Evolutionary conservation across 2,113 vertebrate species (phyloP).

Genomic region (Rhagologus leucostigma): DNA sequence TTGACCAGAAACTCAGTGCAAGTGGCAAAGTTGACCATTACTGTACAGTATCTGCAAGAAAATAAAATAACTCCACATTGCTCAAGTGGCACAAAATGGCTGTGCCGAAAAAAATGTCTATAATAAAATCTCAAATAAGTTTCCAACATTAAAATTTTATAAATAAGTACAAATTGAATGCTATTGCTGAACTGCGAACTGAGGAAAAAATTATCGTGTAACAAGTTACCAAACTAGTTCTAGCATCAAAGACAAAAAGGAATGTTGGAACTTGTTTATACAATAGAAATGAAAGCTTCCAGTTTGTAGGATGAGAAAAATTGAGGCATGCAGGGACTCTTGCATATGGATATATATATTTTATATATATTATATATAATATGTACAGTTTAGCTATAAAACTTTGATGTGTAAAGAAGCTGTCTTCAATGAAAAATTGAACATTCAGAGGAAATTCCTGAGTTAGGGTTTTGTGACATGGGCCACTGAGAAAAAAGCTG

Average conservation of each 20-base stretch:
- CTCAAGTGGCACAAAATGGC: conserved; percentile 67
- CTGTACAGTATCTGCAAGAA: conserved; percentile 78
- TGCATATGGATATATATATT: conserved; percentile 94
- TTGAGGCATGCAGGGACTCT: conserved; percentile 87
- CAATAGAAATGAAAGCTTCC: conserved; percentile 83
- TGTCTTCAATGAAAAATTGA: conserved; percentile 91
- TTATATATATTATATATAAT: conserved; percentile 83
- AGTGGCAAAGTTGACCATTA: conserved; percentile 81
- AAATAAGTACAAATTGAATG: conserved; percentile 84
- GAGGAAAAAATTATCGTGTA: conserved; percentile 65
- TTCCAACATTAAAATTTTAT: conserved; percentile 78
- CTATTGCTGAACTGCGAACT: conserved; percentile 85
- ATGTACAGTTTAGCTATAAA: conserved; percentile 91
- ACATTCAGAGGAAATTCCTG: conserved; percentile 99
- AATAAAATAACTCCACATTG: conserved; percentile 78
- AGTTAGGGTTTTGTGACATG: conserved; percentile 97
- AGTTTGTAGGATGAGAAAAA: conserved; percentile 88
- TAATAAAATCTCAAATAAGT: conserved; percentile 77
- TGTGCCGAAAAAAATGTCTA: conserved; percentile 65
- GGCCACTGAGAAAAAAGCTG: conserved; percentile 89
- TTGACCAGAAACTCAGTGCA: conserved; percentile 86
- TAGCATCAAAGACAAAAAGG: conserved; percentile 91
- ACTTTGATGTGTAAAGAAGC: conserved; percentile 89
- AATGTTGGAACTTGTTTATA: conserved; percentile 93
- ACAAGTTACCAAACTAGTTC: conserved; percentile 76